A percentile compares a stretch with the other conserved stretches of the same genome.
phyloP scores from a whole-genome alignment of 2,888 invertebrate genomes.

The Eucriotettix oculatus region DNA sequence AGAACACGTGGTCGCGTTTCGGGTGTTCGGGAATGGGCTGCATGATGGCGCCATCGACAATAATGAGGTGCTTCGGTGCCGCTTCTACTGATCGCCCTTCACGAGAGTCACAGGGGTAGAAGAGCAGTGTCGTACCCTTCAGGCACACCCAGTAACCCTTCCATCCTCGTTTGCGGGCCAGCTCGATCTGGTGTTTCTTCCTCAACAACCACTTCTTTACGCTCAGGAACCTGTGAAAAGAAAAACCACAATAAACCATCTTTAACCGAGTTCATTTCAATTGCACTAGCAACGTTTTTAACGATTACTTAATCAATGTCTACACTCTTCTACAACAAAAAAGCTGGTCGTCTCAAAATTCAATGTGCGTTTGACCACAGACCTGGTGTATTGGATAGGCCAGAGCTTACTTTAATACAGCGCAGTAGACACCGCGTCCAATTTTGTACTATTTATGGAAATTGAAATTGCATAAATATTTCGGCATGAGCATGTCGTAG shows the following conservation, averaged over 20 bases:
- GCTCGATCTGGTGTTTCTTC: constrained; percentile 90
- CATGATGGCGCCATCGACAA: constrained; percentile 93
- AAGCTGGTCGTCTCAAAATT: too few species aligned
- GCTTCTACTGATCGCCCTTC: constrained; percentile 82
- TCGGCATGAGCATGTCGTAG: too few species aligned
- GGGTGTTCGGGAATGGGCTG: constrained; percentile 99
- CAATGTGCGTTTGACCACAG: too few species aligned
- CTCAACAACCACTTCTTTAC: constrained; percentile 96
- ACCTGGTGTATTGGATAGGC: too few species aligned
- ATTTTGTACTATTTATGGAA: too few species aligned
- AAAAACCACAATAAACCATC: background rate
- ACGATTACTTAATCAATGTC: too few species aligned
- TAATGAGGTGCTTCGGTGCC: constrained; percentile 87
- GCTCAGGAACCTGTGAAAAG: constrained; percentile 65
- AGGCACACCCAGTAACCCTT: constrained; percentile 98
- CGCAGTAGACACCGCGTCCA: too few species aligned
- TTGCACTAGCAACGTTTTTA: too few species aligned
- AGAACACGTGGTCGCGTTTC: constrained; percentile 93
- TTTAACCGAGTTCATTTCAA: too few species aligned
- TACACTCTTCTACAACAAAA: too few species aligned
- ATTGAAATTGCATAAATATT: too few species aligned
- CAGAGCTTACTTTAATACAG: too few species aligned
- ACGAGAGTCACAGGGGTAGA: constrained; percentile 88
- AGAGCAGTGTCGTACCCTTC: constrained; percentile 88
- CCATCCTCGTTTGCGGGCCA: constrained; percentile 92